phyloP scores from a whole-genome alignment of 2,888 invertebrate genomes.

The Strigamia transsilvanica region DNA sequence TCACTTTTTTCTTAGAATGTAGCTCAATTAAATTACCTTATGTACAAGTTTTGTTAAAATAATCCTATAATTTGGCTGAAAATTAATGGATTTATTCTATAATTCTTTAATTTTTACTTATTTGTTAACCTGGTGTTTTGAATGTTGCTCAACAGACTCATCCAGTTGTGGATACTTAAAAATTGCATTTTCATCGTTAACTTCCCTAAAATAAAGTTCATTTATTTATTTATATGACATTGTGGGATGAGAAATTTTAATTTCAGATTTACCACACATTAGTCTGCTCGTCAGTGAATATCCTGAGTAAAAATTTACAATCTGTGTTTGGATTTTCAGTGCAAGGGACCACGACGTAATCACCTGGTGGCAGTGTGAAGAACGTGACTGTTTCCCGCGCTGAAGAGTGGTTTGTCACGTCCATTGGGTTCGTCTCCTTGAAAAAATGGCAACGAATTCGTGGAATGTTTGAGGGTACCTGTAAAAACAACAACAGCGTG shows the following conservation, averaged over 20 bases:
- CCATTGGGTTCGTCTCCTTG: conserved; percentile 72
- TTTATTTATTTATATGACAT: neutral
- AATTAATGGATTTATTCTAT: conserved; percentile 55
- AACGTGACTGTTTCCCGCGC: conserved; percentile 76
- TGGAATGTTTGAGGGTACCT: conserved; percentile 70
- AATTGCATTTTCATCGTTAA: conserved; percentile 78
- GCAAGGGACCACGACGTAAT: conserved; percentile 77
- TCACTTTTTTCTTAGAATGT: too few relatives aligned
- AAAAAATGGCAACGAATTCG: conserved; percentile 72
- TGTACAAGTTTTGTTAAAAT: conserved; percentile 67
- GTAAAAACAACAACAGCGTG: neutral
- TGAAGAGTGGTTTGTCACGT: conserved; percentile 74
- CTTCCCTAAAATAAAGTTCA: conserved; percentile 69
- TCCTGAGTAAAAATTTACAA: conserved; percentile 75
- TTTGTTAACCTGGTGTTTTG: neutral
- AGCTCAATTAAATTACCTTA: conserved; percentile 60
- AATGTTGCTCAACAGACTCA: neutral
- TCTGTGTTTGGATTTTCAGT: conserved; percentile 74
- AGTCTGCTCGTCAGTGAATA: conserved; percentile 76
- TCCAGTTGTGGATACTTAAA: conserved; percentile 69
- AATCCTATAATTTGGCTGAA: conserved; percentile 68
- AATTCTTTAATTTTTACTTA: neutral
- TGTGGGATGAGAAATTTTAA: neutral
- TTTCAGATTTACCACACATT: conserved; percentile 71
- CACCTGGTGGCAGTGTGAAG: conserved; percentile 77